Conservation (phyloP, 2,888 invertebrate genomes). For the Parnassius smintheus region DNA sequence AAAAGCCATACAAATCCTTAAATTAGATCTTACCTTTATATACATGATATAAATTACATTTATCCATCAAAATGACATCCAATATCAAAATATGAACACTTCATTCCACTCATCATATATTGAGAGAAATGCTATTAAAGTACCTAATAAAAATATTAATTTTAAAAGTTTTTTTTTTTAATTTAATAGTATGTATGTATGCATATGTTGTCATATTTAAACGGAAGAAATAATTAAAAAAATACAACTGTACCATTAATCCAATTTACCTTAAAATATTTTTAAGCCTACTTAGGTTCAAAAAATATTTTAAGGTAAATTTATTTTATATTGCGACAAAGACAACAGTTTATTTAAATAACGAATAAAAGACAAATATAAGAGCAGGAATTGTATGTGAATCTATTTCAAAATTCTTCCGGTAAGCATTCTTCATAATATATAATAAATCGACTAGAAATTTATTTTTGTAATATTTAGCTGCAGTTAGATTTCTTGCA, state of each 20-base stretch:
- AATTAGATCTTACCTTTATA: constrained; percentile 26
- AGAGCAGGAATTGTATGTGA: too few species aligned
- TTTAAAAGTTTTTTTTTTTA: too few species aligned
- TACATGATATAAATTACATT: constrained; percentile 29
- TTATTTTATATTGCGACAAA: too few species aligned
- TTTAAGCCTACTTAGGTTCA: too few species aligned
- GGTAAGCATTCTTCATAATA: background rate
- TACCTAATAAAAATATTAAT: background rate
- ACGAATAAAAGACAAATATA: too few species aligned
- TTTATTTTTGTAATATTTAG: constrained; percentile 17
- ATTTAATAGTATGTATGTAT: too few species aligned
- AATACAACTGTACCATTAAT: too few species aligned
- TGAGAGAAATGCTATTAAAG: constrained; percentile 20
- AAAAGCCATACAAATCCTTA: constrained; percentile 22
- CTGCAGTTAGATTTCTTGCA: constrained; percentile 11
- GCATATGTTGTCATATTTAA: too few species aligned
- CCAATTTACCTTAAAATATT: too few species aligned
- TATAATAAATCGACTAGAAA: constrained; percentile 24
- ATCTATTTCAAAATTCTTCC: constrained; percentile 6
- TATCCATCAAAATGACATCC: constrained; percentile 36
- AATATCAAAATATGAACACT: constrained; percentile 61
- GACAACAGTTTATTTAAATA: too few species aligned
- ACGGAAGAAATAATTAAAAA: too few species aligned
- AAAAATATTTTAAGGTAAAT: too few species aligned
- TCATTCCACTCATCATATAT: constrained; percentile 16